Percentiles rank a stretch among this genome's conserved stretches.
These are phyloP conservation scores for Eclectus roratus DNA, from an alignment of 2,113 vertebrate species.

Conservation along the genomic window DNA sequence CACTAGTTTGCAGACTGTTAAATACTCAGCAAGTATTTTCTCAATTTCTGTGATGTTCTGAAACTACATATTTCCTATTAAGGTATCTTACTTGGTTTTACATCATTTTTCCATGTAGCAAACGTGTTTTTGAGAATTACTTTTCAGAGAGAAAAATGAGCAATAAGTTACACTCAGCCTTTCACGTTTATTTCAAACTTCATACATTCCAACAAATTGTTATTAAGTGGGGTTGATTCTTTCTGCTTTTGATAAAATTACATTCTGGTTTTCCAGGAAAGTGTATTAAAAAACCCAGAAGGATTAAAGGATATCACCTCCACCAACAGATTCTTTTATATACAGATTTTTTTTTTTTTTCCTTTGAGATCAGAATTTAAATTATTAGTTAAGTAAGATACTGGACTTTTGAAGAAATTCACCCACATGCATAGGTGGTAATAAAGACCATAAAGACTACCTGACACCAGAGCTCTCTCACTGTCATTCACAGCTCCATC, in stretches of 20 bases:
- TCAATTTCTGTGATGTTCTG: background rate
- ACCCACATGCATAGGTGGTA: background rate
- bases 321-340: background rate
- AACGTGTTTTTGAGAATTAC: background rate
- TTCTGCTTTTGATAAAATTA: background rate
- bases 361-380: background rate
- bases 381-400: background rate
- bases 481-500: background rate
- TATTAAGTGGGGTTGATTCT: background rate
- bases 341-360: background rate
- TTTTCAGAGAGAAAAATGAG: background rate
- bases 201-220: background rate
- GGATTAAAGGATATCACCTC: fast-evolving
- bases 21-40: background rate
- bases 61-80: background rate
- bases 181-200: background rate
- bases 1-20: background rate
- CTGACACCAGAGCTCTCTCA: background rate
- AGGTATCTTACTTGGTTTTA: background rate
- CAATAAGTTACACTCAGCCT: background rate
- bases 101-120: background rate
- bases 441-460: background rate
- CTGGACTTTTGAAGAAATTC: background rate
- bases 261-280: background rate
- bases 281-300: background rate